Conservation (phyloP, 2,113 vertebrate species). For the Sinocyclocheilus rhinocerous region DNA sequence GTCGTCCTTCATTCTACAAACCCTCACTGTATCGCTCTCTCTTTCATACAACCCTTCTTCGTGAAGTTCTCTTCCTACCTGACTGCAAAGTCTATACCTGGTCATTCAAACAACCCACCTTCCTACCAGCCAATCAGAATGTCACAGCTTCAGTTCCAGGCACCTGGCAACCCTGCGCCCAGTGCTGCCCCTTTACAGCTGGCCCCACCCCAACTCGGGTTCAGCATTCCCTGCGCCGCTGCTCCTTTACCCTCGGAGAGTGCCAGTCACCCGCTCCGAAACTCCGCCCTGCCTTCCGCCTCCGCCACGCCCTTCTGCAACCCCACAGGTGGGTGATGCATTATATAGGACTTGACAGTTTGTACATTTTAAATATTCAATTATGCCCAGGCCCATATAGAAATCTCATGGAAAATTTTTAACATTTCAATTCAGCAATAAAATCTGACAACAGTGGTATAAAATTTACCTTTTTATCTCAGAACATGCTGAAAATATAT, state of each 20-base stretch:
- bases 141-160: slow-evolving; percentile 94
- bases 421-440: background rate
- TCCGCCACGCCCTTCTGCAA: slow-evolving; percentile 88
- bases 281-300: slow-evolving; percentile 90
- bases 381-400: background rate
- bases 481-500: background rate
- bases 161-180: slow-evolving; percentile 81
- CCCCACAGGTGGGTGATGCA: slow-evolving; percentile 82
- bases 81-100: slow-evolving; percentile 54
- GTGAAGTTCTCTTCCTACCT: slow-evolving; percentile 49
- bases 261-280: slow-evolving; percentile 91
- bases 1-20: slow-evolving; percentile 43
- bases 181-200: slow-evolving; percentile 76
- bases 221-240: slow-evolving; percentile 88
- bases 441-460: background rate
- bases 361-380: background rate
- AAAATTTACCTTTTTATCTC: background rate
- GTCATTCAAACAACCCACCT: slow-evolving; percentile 49
- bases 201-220: slow-evolving; percentile 82
- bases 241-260: slow-evolving; percentile 91
- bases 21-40: background rate
- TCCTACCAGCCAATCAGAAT: slow-evolving; percentile 78
- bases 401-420: background rate
- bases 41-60: background rate
- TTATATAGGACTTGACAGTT: background rate